These are phyloP conservation scores for Morinoia aosen DNA, from an alignment of 2,888 invertebrate genomes.

Conservation along the genomic window DNA sequence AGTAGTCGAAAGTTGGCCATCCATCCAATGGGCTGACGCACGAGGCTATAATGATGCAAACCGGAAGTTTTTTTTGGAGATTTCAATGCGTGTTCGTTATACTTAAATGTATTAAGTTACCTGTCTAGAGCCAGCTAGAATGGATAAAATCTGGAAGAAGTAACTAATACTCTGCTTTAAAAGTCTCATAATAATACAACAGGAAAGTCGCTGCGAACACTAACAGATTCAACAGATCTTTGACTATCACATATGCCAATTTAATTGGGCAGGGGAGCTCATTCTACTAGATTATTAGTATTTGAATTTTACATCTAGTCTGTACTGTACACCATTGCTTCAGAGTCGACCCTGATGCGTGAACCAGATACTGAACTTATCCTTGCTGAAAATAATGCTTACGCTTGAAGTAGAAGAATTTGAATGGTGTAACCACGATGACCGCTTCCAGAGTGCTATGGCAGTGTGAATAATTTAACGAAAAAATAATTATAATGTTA, in stretches of 20 bases:
- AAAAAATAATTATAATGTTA: background rate
- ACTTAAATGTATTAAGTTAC: background rate
- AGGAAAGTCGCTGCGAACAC: background rate
- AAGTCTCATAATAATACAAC: conserved; percentile 6
- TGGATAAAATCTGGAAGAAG: conserved; percentile 26
- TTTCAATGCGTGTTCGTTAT: background rate
- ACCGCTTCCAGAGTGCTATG: background rate
- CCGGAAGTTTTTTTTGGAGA: background rate
- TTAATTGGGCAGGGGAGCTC: background rate
- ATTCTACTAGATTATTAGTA: background rate
- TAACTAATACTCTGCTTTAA: background rate
- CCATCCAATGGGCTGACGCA: background rate
- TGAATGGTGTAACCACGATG: background rate
- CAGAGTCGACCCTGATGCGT: background rate
- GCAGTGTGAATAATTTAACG: background rate
- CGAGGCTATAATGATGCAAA: background rate
- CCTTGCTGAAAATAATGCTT: background rate
- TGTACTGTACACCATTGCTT: background rate
- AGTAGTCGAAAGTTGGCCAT: background rate
- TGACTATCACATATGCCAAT: background rate
- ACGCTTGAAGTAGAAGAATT: background rate
- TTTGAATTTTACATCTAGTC: background rate
- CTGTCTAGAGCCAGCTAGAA: conserved; percentile 48
- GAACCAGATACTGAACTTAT: too few species aligned
- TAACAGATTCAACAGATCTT: background rate